Conservation (phyloP, 2,113 vertebrate species). For the zebrafish (Danio rerio) region GRCz12tu NC_133183.1:14796001-14796500, state of each 20-base stretch:
- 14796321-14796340: slow-evolving; percentile 81
- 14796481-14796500: not conserved
- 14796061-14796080: too few species aligned
- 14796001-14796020: too few species aligned
- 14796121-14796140: not conserved
- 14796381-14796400: slow-evolving; percentile 12
- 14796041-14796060: too few species aligned
- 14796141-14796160: not conserved
- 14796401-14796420: slow-evolving; percentile 58
- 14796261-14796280: slow-evolving; percentile 74
- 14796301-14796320: slow-evolving; percentile 67
- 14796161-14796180: not conserved
- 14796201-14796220: not conserved
- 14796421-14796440: slow-evolving; percentile 69
- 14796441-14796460: slow-evolving; percentile 68
- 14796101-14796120: too few species aligned
- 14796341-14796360: slow-evolving; percentile 82
- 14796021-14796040: too few species aligned
- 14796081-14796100: too few species aligned
- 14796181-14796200: not conserved
- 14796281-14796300: slow-evolving; percentile 79
- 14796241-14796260: too few species aligned
- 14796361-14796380: slow-evolving; percentile 71
- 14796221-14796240: not conserved
- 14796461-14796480: slow-evolving; percentile 72